phyloP scores from a whole-genome alignment of 2,113 vertebrate species.

The Tetrao urogallus region DNA sequence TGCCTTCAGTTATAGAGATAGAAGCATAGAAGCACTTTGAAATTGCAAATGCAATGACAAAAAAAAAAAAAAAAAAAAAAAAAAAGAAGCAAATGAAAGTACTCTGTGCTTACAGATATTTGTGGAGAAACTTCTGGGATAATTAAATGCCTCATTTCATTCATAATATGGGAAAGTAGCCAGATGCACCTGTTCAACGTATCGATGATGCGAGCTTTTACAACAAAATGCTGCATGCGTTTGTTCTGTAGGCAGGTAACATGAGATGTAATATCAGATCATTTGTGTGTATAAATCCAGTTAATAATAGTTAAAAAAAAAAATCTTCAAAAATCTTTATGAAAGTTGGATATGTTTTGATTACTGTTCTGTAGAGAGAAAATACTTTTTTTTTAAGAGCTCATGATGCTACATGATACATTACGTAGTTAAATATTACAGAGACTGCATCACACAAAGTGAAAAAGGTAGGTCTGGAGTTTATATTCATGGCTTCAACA shows the following conservation, averaged over 20 bases:
- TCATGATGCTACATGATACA: neutral
- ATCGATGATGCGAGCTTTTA: neutral
- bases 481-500: neutral
- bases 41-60: neutral
- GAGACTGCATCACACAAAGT: neutral
- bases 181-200: slow-evolving; percentile 43
- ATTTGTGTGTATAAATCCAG: neutral
- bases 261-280: neutral
- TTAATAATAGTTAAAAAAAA: neutral
- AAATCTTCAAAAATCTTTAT: neutral
- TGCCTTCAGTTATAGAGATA: neutral
- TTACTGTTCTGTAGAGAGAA: neutral
- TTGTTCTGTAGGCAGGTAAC: neutral
- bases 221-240: neutral
- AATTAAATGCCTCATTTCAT: slow-evolving; percentile 38
- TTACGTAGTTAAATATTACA: neutral
- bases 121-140: slow-evolving; percentile 14
- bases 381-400: neutral
- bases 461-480: neutral
- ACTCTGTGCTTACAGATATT: slow-evolving; percentile 1
- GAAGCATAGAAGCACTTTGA: neutral
- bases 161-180: neutral
- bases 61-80: neutral
- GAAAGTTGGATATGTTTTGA: neutral
- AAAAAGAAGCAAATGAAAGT: neutral